Evolutionary conservation across 2,797 vertebrate species (phyloP), one percentile per base, ranked within the genome.

Genomic region (Anas flavirostris): DNA sequence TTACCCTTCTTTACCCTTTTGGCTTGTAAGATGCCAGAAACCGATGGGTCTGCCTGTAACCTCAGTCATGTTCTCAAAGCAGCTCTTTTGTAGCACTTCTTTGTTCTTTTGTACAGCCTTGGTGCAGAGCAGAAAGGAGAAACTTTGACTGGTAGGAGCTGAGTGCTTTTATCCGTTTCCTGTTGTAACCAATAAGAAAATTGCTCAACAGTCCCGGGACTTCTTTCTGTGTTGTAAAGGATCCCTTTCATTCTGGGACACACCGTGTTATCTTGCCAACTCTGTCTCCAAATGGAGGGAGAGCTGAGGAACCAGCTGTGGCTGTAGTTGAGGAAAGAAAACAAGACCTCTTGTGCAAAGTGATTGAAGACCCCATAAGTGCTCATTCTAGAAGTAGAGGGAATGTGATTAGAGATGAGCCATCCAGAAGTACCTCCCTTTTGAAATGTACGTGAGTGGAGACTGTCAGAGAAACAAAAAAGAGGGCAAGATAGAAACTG

Each of bases 401-500:
- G 66, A 91, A 52, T 5, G 18, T 72, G 46, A 44, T 73, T 52
- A 82, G 56, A 80, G 66, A 43, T 44, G 31, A 50, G 22, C 37
- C 74, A 16, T 44, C 23, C n/a, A 62, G 78, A 74, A 80, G 11
- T 44, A 79, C 33, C 28, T 86, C 37, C 35, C 35, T 75, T 75
- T 95, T 63, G 43, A 2, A 12, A 37, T 85, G 25, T 18, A 59
- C 70, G 55, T 39, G 33, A 82, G 63, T 48, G 56, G 28, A 23
- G 62, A 29, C 72, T 88, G 64, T 75, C 64, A 84, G 58, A 37
- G 70, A 86, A 94, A 95, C 16, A 52, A 86, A 73, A 72, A 86
- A 64, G n/a, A 78, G 17, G 60, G 69, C 75, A 74, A 88, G 76
- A 80, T 46, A 92, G 78, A 82, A 80, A 84, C 60, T 43, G 60